These are phyloP conservation scores for Bibio marci DNA, from an alignment of 2,888 invertebrate genomes.

Conservation along the genomic window DNA sequence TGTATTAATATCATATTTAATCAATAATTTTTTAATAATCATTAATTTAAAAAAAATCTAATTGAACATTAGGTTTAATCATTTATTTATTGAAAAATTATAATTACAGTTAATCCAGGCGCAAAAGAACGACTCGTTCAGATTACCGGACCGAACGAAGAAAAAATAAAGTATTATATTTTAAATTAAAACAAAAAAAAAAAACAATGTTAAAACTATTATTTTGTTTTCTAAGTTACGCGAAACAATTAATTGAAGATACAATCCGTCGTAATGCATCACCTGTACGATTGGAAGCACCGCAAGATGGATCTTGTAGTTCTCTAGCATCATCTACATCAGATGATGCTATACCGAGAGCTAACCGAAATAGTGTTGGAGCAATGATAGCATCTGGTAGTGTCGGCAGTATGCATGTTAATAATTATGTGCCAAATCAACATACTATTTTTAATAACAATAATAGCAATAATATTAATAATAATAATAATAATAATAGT, in stretches of 20 bases:
- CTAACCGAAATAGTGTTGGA: slow-evolving; percentile 15
- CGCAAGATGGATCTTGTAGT: slow-evolving; percentile 49
- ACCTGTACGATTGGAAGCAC: slow-evolving; percentile 56
- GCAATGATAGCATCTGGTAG: slow-evolving; percentile 8
- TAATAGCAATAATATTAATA: too few species aligned
- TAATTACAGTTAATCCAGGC: slow-evolving; percentile 74
- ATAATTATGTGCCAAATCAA: slow-evolving; percentile 3
- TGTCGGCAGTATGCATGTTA: background rate
- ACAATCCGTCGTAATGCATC: slow-evolving; percentile 91
- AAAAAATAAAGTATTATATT: slow-evolving; percentile 82
- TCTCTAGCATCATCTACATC: slow-evolving; percentile 63
- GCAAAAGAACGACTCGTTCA: slow-evolving; percentile 90
- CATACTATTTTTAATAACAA: background rate
- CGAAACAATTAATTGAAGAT: slow-evolving; percentile 85
- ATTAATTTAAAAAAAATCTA: too few species aligned
- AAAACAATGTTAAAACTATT: too few species aligned
- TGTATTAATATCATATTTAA: too few species aligned
- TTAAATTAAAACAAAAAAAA: too few species aligned
- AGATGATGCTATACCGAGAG: slow-evolving; percentile 30
- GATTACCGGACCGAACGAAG: slow-evolving; percentile 86
- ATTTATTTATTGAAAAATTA: too few species aligned
- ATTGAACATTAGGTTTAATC: too few species aligned
- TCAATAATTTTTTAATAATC: too few species aligned
- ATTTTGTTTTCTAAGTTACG: slow-evolving; percentile 42
- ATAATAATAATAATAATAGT: too few species aligned